Percentiles rank a stretch among this genome's conserved stretches.
Evolutionary conservation across 2,113 vertebrate species (phyloP).

Genomic region (Plotosus lineatus): DNA sequence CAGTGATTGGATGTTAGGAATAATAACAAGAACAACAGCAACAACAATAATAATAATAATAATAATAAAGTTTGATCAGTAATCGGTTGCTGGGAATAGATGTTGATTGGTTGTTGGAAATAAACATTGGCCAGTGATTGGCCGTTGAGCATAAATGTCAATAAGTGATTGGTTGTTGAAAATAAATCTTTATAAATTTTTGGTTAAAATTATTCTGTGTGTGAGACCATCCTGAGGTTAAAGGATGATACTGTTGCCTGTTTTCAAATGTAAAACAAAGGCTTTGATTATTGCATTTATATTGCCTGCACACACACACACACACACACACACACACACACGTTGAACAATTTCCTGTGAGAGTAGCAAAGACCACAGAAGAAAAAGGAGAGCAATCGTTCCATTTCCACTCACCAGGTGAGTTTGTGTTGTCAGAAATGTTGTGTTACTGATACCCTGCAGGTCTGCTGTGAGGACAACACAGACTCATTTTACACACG

Average conservation of each 20-base stretch:
- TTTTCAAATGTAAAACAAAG: background rate
- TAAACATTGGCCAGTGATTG: background rate
- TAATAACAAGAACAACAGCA: no score
- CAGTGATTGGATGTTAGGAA: background rate
- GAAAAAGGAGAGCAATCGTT: background rate
- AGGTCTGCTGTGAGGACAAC: background rate
- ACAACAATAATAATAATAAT: no score
- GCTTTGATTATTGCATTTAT: background rate
- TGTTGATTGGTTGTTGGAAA: background rate
- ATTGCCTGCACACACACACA: background rate
- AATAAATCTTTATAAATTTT: background rate
- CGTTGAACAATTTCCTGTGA: no score
- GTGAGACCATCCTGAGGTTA: no score
- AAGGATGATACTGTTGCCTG: background rate
- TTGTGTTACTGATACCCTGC: background rate
- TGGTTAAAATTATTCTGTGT: background rate
- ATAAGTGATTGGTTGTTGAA: background rate
- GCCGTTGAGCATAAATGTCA: background rate
- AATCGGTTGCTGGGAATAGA: no score
- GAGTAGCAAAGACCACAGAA: background rate
- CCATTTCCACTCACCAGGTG: background rate
- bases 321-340: background rate
- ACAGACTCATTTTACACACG: conserved; percentile 6
- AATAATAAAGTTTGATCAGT: background rate
- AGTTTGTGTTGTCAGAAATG: background rate